Evolutionary conservation across 2,888 invertebrate genomes (phyloP).

Genomic region (Crepidodera aurea): DNA sequence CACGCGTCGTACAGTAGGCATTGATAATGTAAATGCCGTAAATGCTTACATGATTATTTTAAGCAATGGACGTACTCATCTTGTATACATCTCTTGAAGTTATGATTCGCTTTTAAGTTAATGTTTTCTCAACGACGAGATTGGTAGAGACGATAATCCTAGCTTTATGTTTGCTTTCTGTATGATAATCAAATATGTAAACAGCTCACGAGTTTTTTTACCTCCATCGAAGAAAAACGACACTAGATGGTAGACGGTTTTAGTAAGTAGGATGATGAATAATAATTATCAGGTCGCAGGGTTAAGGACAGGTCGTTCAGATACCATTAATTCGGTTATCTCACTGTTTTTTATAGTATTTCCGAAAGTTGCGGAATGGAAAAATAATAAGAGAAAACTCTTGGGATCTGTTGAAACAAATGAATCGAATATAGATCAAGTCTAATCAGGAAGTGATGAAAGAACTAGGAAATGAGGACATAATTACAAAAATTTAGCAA

Average conservation of each 20-base stretch:
- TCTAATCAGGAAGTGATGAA: too few relatives aligned
- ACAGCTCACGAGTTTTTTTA: conserved; percentile 12
- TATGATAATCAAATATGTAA: conserved; percentile 23
- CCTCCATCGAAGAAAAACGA: not conserved
- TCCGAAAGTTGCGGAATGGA: too few relatives aligned
- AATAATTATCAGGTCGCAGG: not conserved
- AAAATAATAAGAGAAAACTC: too few relatives aligned
- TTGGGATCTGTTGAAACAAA: too few relatives aligned
- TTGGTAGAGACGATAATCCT: conserved; percentile 16
- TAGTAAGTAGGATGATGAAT: not conserved
- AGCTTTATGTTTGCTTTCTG: conserved; percentile 16
- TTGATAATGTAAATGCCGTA: conserved; percentile 22
- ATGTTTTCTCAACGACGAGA: conserved; percentile 5
- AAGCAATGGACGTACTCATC: conserved; percentile 26
- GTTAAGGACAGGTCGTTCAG: not conserved
- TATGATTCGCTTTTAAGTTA: conserved; percentile 31
- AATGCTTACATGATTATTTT: conserved; percentile 27
- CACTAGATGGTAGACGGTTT: not conserved
- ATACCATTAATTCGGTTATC: too few relatives aligned
- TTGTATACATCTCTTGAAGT: conserved; percentile 25
- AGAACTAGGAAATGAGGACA: too few relatives aligned
- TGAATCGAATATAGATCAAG: too few relatives aligned
- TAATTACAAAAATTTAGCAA: too few relatives aligned
- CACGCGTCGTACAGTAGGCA: conserved; percentile 14
- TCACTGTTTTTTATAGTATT: too few relatives aligned